Base-by-base conservation (phyloP, 2,797 vertebrate species). In the Microctenopoma steveboyesi region DNA sequence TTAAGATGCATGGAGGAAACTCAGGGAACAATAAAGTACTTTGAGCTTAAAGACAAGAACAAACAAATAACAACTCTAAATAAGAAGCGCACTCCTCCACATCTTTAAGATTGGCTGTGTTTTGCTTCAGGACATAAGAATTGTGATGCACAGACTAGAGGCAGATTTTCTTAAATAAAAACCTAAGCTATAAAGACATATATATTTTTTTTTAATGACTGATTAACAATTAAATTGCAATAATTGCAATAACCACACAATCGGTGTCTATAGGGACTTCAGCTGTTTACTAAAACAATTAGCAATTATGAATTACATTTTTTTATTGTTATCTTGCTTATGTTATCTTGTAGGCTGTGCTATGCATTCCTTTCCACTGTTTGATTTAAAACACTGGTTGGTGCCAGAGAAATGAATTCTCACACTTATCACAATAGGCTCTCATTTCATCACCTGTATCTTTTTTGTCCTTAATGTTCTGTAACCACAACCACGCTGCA, bases 191-290 rank as follows among this genome's bases (percentile, higher is more conserved):
- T 39, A 39, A 4, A 3, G 4, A 6, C 3, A 30, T 39, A 35
- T 55, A 33, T 15, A 28, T 50, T 25, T 62, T 58, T 75, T 78
- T 73, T 18, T 56, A 81, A 71, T 55, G 63, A 65, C 60, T 15
- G 53, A 55, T 47, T 4, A 28, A 50, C 59, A 79, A 79, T 82
- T 77, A 78, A 59, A 76, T 22, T 22, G 22, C 22, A 22, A 22
- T 22, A 22, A 22, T 85, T 83, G 83, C 79, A 82, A 71, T 69
- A 72, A 76, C 69, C 74, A 56, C 83, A 78, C 55, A 88, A 89
- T 88, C 80, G 45, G 68, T 88, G 78, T 63, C 74, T 69, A 28
- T 9, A 75, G 80, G 73, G 64, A 54, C 52, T 65, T 51, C 71
- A 52, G 58, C 68, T 70, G 74, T 78, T 79, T 75, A 65, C 77